Evolutionary conservation across 2,888 invertebrate genomes (phyloP).

Genomic region (Synanthedon formicaeformis): DNA sequence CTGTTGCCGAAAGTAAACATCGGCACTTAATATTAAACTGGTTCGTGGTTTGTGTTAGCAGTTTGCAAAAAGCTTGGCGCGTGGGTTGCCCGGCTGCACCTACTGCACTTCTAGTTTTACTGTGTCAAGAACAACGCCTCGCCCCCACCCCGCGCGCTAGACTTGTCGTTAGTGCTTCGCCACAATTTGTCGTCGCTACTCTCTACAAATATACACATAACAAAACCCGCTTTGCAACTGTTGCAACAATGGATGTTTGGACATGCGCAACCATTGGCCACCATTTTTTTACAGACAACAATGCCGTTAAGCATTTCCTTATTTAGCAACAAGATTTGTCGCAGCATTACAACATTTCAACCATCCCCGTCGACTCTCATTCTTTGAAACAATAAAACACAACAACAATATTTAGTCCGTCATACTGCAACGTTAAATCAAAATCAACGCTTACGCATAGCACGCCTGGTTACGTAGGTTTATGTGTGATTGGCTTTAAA

Average conservation of each 20-base stretch:
- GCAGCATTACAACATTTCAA: slow-evolving; percentile 13
- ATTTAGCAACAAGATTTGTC: slow-evolving; percentile 15
- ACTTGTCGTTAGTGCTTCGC: slow-evolving; percentile 7
- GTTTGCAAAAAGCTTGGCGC: slow-evolving; percentile 60
- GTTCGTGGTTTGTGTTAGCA: slow-evolving; percentile 31
- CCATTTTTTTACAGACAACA: slow-evolving; percentile 14
- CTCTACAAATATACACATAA: slow-evolving; percentile 18
- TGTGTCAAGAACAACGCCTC: slow-evolving; percentile 70
- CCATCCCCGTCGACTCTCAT: background rate
- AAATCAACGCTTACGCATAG: too few species aligned
- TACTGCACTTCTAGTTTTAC: slow-evolving; percentile 70
- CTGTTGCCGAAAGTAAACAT: background rate
- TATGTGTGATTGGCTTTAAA: slow-evolving; percentile 21
- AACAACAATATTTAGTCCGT: background rate
- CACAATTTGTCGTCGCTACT: slow-evolving; percentile 27
- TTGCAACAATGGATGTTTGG: slow-evolving; percentile 28
- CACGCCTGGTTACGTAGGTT: too few species aligned
- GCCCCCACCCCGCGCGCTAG: slow-evolving; percentile 39
- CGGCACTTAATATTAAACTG: slow-evolving; percentile 24
- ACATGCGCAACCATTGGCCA: slow-evolving; percentile 20
- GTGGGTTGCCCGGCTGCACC: slow-evolving; percentile 62
- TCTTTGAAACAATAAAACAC: background rate
- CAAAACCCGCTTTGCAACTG: slow-evolving; percentile 12
- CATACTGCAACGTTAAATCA: background rate
- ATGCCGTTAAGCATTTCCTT: slow-evolving; percentile 23